Conservation (phyloP, 2,888 invertebrate species). For the Agonopterix alstromeriana region DNA sequence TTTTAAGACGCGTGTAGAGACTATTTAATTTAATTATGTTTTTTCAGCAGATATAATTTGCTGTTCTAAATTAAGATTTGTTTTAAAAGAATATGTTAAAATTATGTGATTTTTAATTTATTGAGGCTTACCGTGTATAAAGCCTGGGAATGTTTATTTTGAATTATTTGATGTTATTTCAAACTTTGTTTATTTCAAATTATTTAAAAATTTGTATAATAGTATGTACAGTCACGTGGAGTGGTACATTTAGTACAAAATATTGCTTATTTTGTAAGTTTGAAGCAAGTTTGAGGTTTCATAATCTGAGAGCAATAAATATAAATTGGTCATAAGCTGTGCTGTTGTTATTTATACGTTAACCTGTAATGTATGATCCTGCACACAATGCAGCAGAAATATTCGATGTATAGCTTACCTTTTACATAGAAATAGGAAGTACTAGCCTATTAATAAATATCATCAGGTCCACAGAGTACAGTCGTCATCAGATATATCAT, state of each 20-base stretch:
- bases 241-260: conserved; percentile 70
- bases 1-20: background rate
- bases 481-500: no score
- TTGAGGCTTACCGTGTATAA: conserved; percentile 7
- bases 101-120: conserved; percentile 13
- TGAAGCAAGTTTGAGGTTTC: conserved; percentile 50
- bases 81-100: conserved; percentile 3
- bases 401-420: no score
- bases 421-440: no score
- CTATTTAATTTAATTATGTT: background rate
- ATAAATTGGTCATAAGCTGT: conserved; percentile 48
- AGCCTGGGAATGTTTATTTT: conserved; percentile 20
- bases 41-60: conserved; percentile 11
- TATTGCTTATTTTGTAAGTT: conserved; percentile 48
- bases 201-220: conserved; percentile 16
- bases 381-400: no score
- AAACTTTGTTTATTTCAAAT: conserved; percentile 3
- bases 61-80: conserved; percentile 2
- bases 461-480: no score
- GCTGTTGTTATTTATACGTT: conserved; percentile 16
- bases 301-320: conserved; percentile 62
- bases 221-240: conserved; percentile 46
- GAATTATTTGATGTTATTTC: conserved; percentile 9
- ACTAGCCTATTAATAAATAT: no score
- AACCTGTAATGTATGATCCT: background rate